A percentile compares a stretch with the other conserved stretches of the same genome.
Evolutionary conservation across 2,888 invertebrate species (phyloP).

Genomic region (Smittia sp.): DNA sequence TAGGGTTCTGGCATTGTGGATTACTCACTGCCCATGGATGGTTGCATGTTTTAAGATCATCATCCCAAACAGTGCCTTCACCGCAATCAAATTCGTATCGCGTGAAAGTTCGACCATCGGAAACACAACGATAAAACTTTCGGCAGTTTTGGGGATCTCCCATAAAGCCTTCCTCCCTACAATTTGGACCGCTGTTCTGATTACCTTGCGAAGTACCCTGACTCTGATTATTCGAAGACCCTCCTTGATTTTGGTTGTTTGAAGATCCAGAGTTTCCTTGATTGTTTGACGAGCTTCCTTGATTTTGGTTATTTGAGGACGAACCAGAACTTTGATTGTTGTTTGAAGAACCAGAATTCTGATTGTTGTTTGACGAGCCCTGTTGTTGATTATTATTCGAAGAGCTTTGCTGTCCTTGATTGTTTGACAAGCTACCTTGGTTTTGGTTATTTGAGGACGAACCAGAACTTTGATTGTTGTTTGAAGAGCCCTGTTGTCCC

Average conservation of each 20-base stretch:
- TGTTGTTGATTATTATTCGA: conserved; percentile 41
- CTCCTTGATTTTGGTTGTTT: conserved; percentile 21
- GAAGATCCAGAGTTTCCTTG: conserved; percentile 39
- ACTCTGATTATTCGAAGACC: conserved; percentile 28
- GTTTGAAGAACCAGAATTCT: conserved; percentile 33
- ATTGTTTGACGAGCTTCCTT: conserved; percentile 28
- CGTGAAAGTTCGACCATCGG: conserved; percentile 52
- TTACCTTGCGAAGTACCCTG: conserved; percentile 42
- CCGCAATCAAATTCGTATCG: conserved; percentile 58
- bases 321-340: neutral
- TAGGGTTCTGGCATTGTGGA: conserved; percentile 41
- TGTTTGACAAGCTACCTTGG: conserved; percentile 41
- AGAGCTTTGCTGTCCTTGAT: neutral
- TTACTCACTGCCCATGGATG: conserved; percentile 25
- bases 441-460: too few species aligned
- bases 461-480: too few species aligned
- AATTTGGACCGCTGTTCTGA: conserved; percentile 29
- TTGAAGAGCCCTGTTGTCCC: conserved; percentile 12
- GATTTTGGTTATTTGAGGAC: conserved; percentile 38
- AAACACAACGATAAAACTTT: conserved; percentile 60
- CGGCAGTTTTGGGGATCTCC: conserved; percentile 56
- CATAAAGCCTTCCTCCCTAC: conserved; percentile 51
- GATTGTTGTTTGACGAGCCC: conserved; percentile 21
- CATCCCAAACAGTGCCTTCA: conserved; percentile 60
- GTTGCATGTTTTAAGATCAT: conserved; percentile 56